Percentiles rank a stretch among this genome's conserved stretches.
Conservation (phyloP, 1,140 invertebrate genomes). For the Arctopsyche grandis region DNA sequence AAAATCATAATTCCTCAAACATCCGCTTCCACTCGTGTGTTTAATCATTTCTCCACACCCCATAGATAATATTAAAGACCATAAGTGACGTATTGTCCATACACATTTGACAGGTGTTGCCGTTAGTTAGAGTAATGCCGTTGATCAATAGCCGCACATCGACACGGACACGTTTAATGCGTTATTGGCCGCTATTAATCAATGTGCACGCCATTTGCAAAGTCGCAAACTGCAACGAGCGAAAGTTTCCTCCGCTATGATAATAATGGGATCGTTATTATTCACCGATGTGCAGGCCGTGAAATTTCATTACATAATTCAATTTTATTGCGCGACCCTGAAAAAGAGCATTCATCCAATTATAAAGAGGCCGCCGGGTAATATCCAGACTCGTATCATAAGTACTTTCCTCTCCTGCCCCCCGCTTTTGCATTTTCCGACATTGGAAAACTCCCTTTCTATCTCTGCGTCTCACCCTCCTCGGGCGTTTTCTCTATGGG, state of each 20-base stretch:
- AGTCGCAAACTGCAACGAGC: not conserved
- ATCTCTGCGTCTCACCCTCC: not conserved
- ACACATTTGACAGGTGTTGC: not conserved
- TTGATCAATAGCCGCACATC: conserved; percentile 19
- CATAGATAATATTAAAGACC: not conserved
- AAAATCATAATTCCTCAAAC: no score
- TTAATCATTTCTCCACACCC: not conserved
- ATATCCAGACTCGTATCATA: not conserved
- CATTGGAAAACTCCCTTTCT: not conserved
- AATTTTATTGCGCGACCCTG: conserved; percentile 6
- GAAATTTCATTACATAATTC: conserved; percentile 24
- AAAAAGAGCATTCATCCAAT: conserved; percentile 30
- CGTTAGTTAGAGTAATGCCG: not conserved
- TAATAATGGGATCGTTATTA: no score
- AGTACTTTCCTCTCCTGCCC: no score
- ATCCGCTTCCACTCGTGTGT: no score
- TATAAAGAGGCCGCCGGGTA: not conserved
- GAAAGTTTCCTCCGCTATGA: not conserved
- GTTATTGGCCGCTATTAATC: conserved; percentile 8
- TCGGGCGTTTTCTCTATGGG: not conserved
- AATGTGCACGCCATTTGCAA: not conserved
- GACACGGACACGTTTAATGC: conserved; percentile 13
- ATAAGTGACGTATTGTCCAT: not conserved
- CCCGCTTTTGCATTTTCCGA: not conserved
- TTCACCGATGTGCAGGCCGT: not conserved